Base-by-base conservation (phyloP, 2,113 vertebrate genomes). In the Motacilla alba region DNA sequence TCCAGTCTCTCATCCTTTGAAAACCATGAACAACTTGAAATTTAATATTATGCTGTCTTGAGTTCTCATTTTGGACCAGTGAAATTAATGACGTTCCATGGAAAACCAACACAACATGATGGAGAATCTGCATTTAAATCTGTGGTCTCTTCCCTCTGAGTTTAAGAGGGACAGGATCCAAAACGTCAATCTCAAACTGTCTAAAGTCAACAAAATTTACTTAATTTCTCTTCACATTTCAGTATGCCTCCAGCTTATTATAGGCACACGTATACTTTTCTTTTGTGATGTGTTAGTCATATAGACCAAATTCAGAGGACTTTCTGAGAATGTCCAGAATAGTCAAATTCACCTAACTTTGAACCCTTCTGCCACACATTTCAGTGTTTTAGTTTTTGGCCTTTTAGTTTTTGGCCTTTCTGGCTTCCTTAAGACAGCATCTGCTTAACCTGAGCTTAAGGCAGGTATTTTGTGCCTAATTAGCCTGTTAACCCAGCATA, bases 61-160 rank as follows among this genome's bases (percentile, higher is more conserved):
- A 64, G 35, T 59, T n/a, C 47, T 41, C 28, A 50, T 39, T 83
- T 89, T 78, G 21, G 77, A 70, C 7, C 37, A 85, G 2, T 46
- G 43, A 80, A 83, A 81, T 89, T n/a, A 83, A 53, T 23, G 9
- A 88, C 37, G 15, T 66, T 62, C 58, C n/a, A 55, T 33, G 18
- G 39, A 70, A 89, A 91, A 66, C 6, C 43, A 77, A 88, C 56
- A 78, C 17, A 83, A 56, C 8, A 15, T 14, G 20, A n/a, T n/a
- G 19, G 7, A 74, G n/a, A 89, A 75, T 33, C 30, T 83, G 23
- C 35, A 52, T 39, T 59, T 66, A 83, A 68, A 80, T 77, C 23
- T 3, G 5, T 0, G 0, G 11, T 53, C n/a, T 64, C 49, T 23
- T 56, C 28, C n/a, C 11, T 87, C 39, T n/a, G 27, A 81, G 6